phyloP scores from a whole-genome alignment of 2,888 invertebrate species.

The Hyposoter dolosus region DNA sequence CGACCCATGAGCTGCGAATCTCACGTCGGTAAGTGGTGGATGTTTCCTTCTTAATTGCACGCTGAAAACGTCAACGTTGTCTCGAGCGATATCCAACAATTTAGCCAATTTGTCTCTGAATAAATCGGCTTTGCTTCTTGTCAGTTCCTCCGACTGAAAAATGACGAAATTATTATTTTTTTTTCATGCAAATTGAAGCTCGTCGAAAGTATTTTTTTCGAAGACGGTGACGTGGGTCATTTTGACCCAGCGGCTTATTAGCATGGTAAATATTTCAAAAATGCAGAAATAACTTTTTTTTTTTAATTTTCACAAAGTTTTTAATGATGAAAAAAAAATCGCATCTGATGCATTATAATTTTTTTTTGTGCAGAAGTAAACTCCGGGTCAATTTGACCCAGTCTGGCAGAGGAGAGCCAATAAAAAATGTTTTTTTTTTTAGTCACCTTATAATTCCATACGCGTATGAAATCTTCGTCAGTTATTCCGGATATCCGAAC shows the following conservation, averaged over 20 bases:
- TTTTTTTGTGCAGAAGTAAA: not conserved
- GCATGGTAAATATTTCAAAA: too few species aligned
- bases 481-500: conserved; percentile 96
- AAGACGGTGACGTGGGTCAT: not conserved
- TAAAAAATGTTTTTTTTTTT: not conserved
- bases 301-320: too few species aligned
- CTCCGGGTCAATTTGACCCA: not conserved
- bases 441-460: conserved; percentile 93
- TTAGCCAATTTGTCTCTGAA: conserved; percentile 95
- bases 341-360: too few species aligned
- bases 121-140: conserved; percentile 94
- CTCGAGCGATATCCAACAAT: conserved; percentile 93
- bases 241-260: too few species aligned
- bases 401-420: not conserved
- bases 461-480: conserved; percentile 97
- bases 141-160: conserved; percentile 89
- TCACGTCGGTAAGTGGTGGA: conserved; percentile 95
- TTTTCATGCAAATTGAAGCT: not conserved
- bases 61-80: conserved; percentile 98
- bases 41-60: conserved; percentile 95
- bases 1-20: conserved; percentile 98
- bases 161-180: not conserved
- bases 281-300: too few species aligned
- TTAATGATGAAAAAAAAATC: too few species aligned
- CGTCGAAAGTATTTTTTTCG: not conserved